Evolutionary conservation across 2,888 invertebrate genomes (phyloP), one percentile per base, ranked within the genome.

Genomic region (Ormyrus nitidulus): DNA sequence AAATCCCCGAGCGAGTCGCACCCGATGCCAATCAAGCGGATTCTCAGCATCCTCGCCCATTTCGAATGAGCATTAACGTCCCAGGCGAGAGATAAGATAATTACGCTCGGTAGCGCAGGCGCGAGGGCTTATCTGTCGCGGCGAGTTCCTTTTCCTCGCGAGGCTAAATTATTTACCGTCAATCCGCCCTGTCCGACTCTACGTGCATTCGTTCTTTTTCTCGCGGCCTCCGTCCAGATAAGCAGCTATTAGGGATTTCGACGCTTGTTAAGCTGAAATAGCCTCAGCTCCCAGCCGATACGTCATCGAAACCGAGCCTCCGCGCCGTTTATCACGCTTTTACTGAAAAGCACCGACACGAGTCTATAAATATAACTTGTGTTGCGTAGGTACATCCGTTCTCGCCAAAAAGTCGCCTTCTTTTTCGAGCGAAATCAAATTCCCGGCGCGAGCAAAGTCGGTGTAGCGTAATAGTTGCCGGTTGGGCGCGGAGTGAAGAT

Each of bases 11-110:
- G 62, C 59, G 58, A 34, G 34, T 48, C 61, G 65, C 66, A 62
- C 64, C 46, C 10, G 82, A 82, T 82, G 82, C 82, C 82, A 82
- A 82, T 82, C 82, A 80, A 77, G 70, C n/a, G 58, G 65, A 77
- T 80, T 79, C 79, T 73, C 79, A 53, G 48, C 54, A 54, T 68
- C 71, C 53, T 62, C 62, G 64, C 65, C 74, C 75, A 69, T 72
- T 78, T 13, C 51, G 75, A 81, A 81, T 54, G 77, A 81, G 68
- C 82, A 82, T 82, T 80, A 77, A 74, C 79, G 79, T 79, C 82
- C 66, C 77, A 34, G 34, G 34, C 77, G 54, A 54, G 59, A 77
- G 82, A 82, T 82, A 80, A 82, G 82, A 77, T 82, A 80, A 82
- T 82, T 82, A 82, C 80, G 19, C 70, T 51, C 13, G 53, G 11